phyloP scores from a whole-genome alignment of 2,797 vertebrate genomes.

The Myotis pilosus region DNA sequence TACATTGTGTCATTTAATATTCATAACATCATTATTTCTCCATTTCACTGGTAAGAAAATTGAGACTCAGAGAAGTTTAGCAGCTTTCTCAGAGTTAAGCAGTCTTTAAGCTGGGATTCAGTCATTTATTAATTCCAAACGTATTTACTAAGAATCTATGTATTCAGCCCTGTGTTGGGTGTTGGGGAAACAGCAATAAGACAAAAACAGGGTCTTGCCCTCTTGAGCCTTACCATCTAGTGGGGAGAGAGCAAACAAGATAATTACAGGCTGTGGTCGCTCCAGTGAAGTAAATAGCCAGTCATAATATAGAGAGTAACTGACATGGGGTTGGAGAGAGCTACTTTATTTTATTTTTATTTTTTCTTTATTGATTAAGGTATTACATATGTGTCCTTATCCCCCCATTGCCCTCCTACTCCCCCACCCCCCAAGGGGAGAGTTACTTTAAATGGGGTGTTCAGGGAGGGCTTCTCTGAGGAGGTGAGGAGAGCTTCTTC shows the following conservation, averaged over 20 bases:
- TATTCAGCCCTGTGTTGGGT: neutral
- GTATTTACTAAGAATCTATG: neutral
- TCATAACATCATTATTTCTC: neutral
- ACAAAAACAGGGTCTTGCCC: neutral
- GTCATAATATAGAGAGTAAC: neutral
- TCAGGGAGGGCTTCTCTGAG: neutral
- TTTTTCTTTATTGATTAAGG: too few relatives aligned
- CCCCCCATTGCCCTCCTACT: too few relatives aligned
- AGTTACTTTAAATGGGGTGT: neutral
- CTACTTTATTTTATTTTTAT: neutral
- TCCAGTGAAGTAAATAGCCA: neutral
- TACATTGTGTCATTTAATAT: neutral
- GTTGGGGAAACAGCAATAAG: neutral
- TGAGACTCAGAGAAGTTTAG: conserved; percentile 11
- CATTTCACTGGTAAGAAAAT: conserved; percentile 46
- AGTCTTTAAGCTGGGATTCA: neutral
- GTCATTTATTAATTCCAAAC: conserved; percentile 31
- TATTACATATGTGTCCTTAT: too few relatives aligned
- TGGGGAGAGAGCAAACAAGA: neutral
- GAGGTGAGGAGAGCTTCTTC: neutral
- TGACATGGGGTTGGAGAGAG: neutral
- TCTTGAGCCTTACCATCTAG: neutral
- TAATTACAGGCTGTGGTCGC: neutral
- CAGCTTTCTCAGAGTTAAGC: neutral
- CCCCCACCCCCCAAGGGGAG: neutral